Conservation (phyloP, 2,797 vertebrate genomes). For the Fringilla coelebs region DNA sequence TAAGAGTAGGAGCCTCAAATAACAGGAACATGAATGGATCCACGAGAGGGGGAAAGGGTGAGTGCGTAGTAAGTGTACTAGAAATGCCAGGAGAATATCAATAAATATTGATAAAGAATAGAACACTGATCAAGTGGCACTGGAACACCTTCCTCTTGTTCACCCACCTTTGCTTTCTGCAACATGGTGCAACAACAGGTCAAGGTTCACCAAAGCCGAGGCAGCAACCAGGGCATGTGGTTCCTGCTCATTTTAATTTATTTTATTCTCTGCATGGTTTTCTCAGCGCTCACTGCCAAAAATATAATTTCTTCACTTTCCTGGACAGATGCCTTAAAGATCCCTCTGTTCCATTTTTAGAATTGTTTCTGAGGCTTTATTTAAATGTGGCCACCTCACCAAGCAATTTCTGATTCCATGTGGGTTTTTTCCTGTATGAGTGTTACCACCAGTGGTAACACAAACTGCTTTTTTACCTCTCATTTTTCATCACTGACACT, state of each 20-base stretch:
- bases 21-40: neutral
- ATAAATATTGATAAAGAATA: neutral
- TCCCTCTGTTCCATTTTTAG: neutral
- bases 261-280: neutral
- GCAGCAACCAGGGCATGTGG: neutral
- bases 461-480: neutral
- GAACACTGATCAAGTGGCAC: neutral
- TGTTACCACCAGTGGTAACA: neutral
- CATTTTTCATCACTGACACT: neutral
- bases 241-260: neutral
- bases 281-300: neutral
- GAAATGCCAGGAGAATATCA: neutral
- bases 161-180: neutral
- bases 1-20: neutral
- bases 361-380: neutral
- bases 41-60: neutral
- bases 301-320: neutral
- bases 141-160: neutral
- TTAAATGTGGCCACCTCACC: neutral
- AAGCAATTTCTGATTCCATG: neutral
- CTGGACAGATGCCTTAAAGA: neutral
- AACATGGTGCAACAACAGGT: accelerated
- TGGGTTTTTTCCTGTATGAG: neutral
- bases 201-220: neutral
- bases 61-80: neutral